Conservation (phyloP, 2,797 vertebrate species). For the Coreius guichenoti region DNA sequence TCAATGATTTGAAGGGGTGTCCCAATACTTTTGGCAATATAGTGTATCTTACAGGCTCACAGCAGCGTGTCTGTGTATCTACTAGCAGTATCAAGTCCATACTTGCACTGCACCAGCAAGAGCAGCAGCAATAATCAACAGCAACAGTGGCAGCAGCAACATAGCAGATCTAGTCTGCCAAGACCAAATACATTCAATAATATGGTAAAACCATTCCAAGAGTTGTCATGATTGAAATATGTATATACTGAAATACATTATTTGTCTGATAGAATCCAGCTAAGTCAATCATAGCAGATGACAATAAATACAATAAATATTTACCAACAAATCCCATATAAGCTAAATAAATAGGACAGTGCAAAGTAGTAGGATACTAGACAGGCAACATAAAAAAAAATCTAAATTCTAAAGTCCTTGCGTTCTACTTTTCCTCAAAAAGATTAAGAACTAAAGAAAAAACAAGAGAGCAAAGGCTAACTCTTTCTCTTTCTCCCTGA, state of each 20-base stretch:
- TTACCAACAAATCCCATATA: background rate
- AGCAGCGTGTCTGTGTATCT: too few relatives aligned
- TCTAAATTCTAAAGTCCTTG: background rate
- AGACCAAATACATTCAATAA: too few relatives aligned
- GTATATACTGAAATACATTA: background rate
- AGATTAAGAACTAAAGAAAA: slow-evolving; percentile 4
- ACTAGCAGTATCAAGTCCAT: too few relatives aligned
- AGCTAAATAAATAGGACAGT: background rate
- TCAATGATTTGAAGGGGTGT: too few relatives aligned
- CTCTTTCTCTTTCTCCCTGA: slow-evolving; percentile 13
- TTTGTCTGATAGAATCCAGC: background rate
- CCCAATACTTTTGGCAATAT: too few relatives aligned
- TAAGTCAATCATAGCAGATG: background rate
- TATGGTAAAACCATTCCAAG: too few relatives aligned
- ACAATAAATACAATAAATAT: background rate
- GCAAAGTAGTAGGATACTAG: background rate
- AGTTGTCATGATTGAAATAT: too few relatives aligned
- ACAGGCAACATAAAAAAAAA: background rate
- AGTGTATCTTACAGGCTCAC: too few relatives aligned
- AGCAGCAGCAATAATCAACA: too few relatives aligned
- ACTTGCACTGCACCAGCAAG: too few relatives aligned
- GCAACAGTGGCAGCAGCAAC: too few relatives aligned
- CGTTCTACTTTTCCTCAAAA: slow-evolving; percentile 11
- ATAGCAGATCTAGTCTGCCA: too few relatives aligned
- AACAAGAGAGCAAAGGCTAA: slow-evolving; percentile 1